Evolutionary conservation across 2,888 invertebrate species (phyloP).

Genomic region (Polyommatus icarus): DNA sequence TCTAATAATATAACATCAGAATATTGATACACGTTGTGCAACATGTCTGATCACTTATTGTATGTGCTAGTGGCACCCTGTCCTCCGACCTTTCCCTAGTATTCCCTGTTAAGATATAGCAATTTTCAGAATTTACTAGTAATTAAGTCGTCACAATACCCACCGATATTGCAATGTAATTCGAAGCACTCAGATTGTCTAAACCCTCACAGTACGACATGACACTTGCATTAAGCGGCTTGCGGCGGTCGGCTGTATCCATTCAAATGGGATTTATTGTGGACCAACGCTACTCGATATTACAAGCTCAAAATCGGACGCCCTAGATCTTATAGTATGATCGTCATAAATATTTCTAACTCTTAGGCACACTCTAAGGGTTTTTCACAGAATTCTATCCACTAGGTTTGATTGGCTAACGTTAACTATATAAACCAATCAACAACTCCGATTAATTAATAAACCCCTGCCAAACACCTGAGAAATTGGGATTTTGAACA

Average conservation of each 20-base stretch:
- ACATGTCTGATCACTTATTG: too few relatives aligned
- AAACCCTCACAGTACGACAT: slow-evolving; percentile 54
- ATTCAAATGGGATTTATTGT: slow-evolving; percentile 44
- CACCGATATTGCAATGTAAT: slow-evolving; percentile 23
- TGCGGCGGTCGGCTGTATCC: slow-evolving; percentile 44
- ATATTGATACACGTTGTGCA: too few relatives aligned
- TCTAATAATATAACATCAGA: too few relatives aligned
- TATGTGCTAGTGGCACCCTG: too few relatives aligned
- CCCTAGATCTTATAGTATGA: slow-evolving; percentile 25
- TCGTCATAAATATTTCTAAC: not conserved
- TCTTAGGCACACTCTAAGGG: too few relatives aligned
- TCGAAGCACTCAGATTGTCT: slow-evolving; percentile 39
- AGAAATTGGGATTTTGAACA: too few relatives aligned
- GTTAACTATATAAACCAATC: not conserved
- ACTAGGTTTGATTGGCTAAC: not conserved
- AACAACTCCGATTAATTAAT: not conserved
- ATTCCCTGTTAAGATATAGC: too few relatives aligned
- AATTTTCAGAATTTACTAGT: not conserved
- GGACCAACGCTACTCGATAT: slow-evolving; percentile 36
- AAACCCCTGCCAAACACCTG: not conserved
- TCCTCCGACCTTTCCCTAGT: too few relatives aligned
- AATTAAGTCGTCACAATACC: not conserved
- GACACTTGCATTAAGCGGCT: slow-evolving; percentile 68
- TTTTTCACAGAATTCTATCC: too few relatives aligned
- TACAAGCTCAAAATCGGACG: slow-evolving; percentile 33